Conservation (phyloP, 2,113 vertebrate genomes). For the Verasper variegatus region DNA sequence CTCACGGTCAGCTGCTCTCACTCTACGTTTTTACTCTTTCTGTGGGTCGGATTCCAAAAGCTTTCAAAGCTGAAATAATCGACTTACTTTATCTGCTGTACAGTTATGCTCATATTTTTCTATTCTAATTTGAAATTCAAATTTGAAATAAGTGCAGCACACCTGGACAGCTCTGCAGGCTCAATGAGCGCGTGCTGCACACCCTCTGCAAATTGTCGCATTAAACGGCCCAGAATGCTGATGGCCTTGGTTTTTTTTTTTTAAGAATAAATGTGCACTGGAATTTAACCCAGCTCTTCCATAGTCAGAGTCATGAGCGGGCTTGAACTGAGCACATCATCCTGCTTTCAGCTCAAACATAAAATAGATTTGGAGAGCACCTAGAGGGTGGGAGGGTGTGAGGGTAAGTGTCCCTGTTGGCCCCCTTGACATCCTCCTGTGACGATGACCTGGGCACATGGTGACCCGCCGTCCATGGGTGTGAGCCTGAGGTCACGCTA, state of each 20-base stretch:
- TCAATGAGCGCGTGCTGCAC: background rate
- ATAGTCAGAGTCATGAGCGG: constrained; percentile 18
- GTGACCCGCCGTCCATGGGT: constrained; percentile 35
- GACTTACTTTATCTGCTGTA: background rate
- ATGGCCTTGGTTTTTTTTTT: background rate
- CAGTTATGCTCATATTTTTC: background rate
- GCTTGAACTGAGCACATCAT: constrained; percentile 49
- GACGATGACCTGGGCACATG: constrained; percentile 61
- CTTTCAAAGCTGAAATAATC: constrained; percentile 2
- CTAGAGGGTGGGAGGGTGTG: constrained; percentile 40
- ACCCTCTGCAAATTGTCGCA: background rate
- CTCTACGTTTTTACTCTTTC: background rate
- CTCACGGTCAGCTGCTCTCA: constrained; percentile 13
- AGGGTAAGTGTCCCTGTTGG: constrained; percentile 69
- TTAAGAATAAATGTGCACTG: background rate
- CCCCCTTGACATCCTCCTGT: constrained; percentile 62
- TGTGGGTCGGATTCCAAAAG: background rate
- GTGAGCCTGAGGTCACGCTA: constrained; percentile 49
- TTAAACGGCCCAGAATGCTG: background rate
- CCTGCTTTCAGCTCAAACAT: constrained; percentile 50
- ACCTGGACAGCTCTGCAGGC: background rate
- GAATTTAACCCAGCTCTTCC: constrained; percentile 16
- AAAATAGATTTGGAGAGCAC: constrained; percentile 60
- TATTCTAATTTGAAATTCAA: constrained; percentile 10
- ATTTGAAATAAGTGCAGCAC: background rate